Base-by-base conservation (phyloP, 1,140 invertebrate species). In the Periplaneta americana region DNA sequence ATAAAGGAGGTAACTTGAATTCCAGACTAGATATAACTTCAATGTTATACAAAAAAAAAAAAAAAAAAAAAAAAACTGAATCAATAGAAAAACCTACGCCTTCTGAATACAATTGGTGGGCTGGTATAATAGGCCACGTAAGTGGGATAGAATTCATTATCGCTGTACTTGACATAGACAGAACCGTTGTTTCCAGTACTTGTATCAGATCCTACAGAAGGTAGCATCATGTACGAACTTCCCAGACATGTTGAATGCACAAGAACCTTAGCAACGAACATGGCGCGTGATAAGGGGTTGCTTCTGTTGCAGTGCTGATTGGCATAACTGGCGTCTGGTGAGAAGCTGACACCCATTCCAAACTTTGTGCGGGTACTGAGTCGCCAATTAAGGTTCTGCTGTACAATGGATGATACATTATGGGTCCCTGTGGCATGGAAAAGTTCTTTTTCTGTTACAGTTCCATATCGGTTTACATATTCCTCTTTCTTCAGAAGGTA, bases 401-500 rank as follows among this genome's bases (percentile, higher is more conserved):
- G 48, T 11, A 33, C 28, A 33, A 79, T 79, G n/a, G n/a, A 36
- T 15, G 22, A 18, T 33, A 79, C 37, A 74, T 57, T 57, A 10
- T 1, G 6, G 22, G 4, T 15, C 10, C 15, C 9, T n/a, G 78
- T 79, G 22, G 31, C 34, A 34, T 79, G 78, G 32, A 31, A 79
- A 4, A 79, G 31, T 35, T 57, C 37, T 31, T n/a, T 33, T 22
- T 79, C 78, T 22, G 1, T 48, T 10, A 17, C 15, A 31, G 28
- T 8, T 8, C 32, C 31, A 13, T 37, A 34, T 13, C 36, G 18
- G 5, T 34, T 31, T 18, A 36, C 28, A 35, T 74, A 79, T 33
- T 79, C 78, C 31, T 79, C n/a, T 48, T 79, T 79, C 37, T 79
- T 79, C 10, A 79, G 37, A n/a, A 48, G 39, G 36, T 79, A 57